Evolutionary conservation across 2,113 vertebrate genomes (phyloP).

Genomic region (Bubo blakistoni): DNA sequence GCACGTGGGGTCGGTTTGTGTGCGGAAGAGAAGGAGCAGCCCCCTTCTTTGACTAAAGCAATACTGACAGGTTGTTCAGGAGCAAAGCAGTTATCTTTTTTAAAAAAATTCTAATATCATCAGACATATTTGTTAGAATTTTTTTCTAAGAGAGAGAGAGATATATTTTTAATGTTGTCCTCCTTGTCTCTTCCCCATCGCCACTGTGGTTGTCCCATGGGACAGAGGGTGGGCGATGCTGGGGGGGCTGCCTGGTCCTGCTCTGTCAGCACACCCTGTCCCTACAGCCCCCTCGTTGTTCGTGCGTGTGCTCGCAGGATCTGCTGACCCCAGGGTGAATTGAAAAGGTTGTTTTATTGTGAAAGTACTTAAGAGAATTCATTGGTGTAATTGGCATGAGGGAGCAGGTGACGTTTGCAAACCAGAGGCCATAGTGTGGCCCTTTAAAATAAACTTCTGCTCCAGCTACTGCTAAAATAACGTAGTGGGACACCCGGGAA

Average conservation of each 20-base stretch:
- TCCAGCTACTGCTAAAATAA: not conserved
- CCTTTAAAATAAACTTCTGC: not conserved
- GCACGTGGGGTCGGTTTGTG: not conserved
- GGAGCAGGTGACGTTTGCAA: not conserved
- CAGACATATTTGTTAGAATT: not conserved
- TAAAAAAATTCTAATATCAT: not conserved
- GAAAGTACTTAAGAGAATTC: not conserved
- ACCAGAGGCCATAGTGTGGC: not conserved
- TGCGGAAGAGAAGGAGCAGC: not conserved
- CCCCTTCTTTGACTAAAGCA: not conserved
- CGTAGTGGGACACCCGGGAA: rapidly evolving
- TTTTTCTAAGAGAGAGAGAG: not conserved
- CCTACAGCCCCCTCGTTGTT: rapidly evolving
- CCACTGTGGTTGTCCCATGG: rapidly evolving
- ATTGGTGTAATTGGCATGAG: rapidly evolving
- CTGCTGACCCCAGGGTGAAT: not conserved
- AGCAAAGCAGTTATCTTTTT: not conserved
- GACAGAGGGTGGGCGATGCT: not conserved
- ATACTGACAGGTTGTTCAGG: not conserved
- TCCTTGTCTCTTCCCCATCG: not conserved
- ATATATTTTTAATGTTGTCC: not conserved
- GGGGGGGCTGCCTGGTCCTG: not conserved
- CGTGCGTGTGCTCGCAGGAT: rapidly evolving
- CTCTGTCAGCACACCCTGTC: not conserved
- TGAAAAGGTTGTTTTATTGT: not conserved